Base-by-base conservation (phyloP, 2,888 invertebrate genomes). In the Xylocampa areola region DNA sequence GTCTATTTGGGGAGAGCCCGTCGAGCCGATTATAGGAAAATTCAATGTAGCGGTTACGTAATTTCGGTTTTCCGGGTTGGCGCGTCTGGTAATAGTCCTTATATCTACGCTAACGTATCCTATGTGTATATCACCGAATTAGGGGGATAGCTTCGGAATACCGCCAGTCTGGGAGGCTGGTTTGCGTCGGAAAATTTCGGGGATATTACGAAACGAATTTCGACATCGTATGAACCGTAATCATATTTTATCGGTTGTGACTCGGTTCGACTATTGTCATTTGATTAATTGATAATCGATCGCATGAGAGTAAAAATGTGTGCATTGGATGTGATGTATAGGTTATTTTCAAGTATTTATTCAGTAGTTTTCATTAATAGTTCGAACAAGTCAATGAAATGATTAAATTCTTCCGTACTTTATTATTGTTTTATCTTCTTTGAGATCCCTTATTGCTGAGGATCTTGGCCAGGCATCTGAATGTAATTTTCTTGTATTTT, bases 1-100 rank as follows among this genome's bases (percentile, higher is more conserved):
- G 37, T 51, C 53, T 59, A 47, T 50, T 53, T 40, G 19, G 35
- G 37, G 54, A 39, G 35, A 29, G 41, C 37, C 37, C 75, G 74
- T 70, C 70, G n/a, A 71, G 72, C 74, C 81, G 85, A 86, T 90
- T 90, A 89, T 86, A 86, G 85, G 87, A 86, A 89, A 88, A 88
- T 88, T 87, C 88, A 91, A 91, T 91, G 91, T 90, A 89, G 76
- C 91, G 89, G 87, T 84, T 82, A 84, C 81, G 90, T 89, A 90
- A 92, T 92, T 92, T 88, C 87, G 89, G 90, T 89, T 91, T 91
- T 92, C 90, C 92, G 90, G 88, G 75, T 85, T 88, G 81, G 75
- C 89, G 88, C 90, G 82, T 79, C 71, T 77, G 72, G 86, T 89
- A 89, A 89, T 88, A 84, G 85, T 81, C 80, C 74, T 69, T 76